Base-by-base conservation (phyloP, 2,888 invertebrate genomes). In the Deilephila porcellus region DNA sequence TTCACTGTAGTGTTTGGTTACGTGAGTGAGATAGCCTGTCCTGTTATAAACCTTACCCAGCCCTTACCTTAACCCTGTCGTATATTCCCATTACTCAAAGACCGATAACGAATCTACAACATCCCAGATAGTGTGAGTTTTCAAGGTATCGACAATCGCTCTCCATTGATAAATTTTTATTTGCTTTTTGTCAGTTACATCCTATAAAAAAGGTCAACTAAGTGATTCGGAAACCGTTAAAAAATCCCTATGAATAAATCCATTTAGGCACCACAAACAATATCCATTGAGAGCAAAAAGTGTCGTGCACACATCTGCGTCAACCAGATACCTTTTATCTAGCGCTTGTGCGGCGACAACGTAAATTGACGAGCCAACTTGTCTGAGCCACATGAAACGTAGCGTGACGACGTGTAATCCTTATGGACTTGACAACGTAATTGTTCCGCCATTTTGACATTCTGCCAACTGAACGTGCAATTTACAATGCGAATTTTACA, bases 371-470 rank as follows among this genome's bases (percentile, higher is more conserved):
- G 83, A 84, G 82, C 82, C 78, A 81, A 83, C 82, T 81, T 82
- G 81, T 81, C 81, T 74, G 80, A 76, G 71, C 78, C 82, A 81
- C 83, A 80, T 82, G 83, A 83, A 83, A 84, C 77, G 80, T 85
- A 81, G 78, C 81, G 85, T 83, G 85, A 81, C 82, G 84, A 82
- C 80, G 77, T 80, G 82, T 85, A 88, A 86, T 86, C 86, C 85
- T 83, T 86, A 85, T 85, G 84, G 83, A 83, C 81, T 83, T 86
- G 89, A 86, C 87, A 83, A 82, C 84, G 85, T 89, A 89, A 90
- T 91, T 89, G 89, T 86, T 85, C 83, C 81, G 81, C 84, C 85
- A 82, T 88, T 88, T 87, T 90, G 91, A 88, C 90, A 87, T 84
- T 83, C 79, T 87, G 90, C 87, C 90, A 88, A 83, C 83, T 53